These are phyloP conservation scores for Cyprinodon tularosa DNA, from an alignment of 2,113 vertebrate genomes.

Conservation along the genomic window DNA sequence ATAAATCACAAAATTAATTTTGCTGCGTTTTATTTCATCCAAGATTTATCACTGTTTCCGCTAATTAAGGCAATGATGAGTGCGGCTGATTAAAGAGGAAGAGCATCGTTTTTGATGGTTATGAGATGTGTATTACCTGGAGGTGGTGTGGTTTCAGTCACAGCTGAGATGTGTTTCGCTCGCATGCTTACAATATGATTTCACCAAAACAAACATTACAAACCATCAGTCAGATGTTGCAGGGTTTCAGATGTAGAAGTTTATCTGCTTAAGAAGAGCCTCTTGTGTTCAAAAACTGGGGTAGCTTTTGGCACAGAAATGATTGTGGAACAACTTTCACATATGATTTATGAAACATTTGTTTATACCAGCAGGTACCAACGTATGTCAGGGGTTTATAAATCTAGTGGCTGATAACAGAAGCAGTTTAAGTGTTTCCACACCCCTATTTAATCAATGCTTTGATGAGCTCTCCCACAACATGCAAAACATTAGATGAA, in stretches of 20 bases:
- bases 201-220: conserved; percentile 45
- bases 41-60: conserved; percentile 60
- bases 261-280: conserved; percentile 23
- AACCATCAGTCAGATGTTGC: conserved; percentile 39
- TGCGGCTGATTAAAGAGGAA: conserved; percentile 73
- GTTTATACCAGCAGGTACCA: too few relatives aligned
- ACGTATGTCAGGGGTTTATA: too few relatives aligned
- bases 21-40: conserved; percentile 60
- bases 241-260: conserved; percentile 42
- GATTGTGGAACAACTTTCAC: neutral
- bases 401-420: too few relatives aligned
- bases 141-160: conserved; percentile 31
- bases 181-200: conserved; percentile 47
- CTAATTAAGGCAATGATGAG: conserved; percentile 59
- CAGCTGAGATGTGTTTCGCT: conserved; percentile 44
- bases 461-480: too few relatives aligned
- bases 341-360: neutral
- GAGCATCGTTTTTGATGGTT: conserved; percentile 48
- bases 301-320: neutral
- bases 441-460: too few relatives aligned
- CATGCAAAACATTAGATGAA: too few relatives aligned
- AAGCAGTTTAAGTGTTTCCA: too few relatives aligned
- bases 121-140: conserved; percentile 48
- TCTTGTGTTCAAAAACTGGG: neutral
- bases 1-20: conserved; percentile 66